Base-by-base conservation (phyloP, 2,797 vertebrate species). In the Triplophysa yarkandensis region DNA sequence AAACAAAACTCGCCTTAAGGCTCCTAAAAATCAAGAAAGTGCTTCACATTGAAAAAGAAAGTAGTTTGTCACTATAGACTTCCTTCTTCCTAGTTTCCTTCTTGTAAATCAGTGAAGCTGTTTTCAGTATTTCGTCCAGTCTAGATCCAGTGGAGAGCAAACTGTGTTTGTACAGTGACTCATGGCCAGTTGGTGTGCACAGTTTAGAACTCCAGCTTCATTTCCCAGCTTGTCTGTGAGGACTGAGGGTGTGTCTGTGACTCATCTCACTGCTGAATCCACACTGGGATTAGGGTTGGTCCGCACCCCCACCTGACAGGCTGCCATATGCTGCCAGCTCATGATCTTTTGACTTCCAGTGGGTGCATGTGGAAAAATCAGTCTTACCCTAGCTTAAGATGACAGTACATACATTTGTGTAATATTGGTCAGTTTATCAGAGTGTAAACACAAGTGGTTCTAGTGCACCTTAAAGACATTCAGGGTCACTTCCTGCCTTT, bases 241-340 rank as follows among this genome's bases (percentile, higher is more conserved):
- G 39, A 27, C 60, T 41, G 23, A 71, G 73, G 78, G 78, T 71
- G 78, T 76, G 68, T 68, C 77, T 41, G 66, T 75, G 77, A 75
- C 60, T 79, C 77, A 70, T 48, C 65, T 54, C 28, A 57, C 57
- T 78, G 71, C 64, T 74, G 48, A 74, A 54, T 66, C 50, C 19
- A 34, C 71, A 52, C 67, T 58, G 65, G 71, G 41, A 75, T 74
- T 67, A 70, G 66, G 61, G 77, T 50, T 69, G 55, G 61, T 75
- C 52, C 71, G 74, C 77, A 74, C 64, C 71, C 57, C 71, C 71
- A 74, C 57, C 39, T 68, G 71, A 74, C 77, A 64, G 65, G 23
- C 48, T 69, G 58, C 48, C 58, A 30, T 71, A 64, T 69, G 65
- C 44, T 46, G 43, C 61, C 65, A 64, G 27, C 43, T 62, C 21